Base-by-base conservation (phyloP, 2,797 vertebrate species). In the Rhabdophis nuchalis region DNA sequence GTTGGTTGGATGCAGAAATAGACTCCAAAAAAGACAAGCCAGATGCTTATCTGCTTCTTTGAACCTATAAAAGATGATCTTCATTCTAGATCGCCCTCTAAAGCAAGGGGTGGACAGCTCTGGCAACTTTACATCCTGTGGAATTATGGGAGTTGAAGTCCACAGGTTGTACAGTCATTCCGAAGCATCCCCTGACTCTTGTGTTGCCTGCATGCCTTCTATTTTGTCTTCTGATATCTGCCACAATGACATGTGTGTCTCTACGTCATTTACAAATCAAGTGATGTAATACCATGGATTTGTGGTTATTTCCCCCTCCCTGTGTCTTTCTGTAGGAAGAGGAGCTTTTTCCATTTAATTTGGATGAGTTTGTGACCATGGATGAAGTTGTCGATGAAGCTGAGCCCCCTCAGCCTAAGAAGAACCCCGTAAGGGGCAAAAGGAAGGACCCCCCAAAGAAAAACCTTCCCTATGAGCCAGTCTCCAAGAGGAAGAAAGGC, bases 331-430 rank as follows among this genome's bases (percentile, higher is more conserved):
- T 36, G 56, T 53, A 97, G 95, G 96, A 98, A 20, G 96, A 97
- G n/a, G 96, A 97, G 25, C 87, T 94, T 1, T 96, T 98, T 82
- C 96, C 98, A 0, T 98, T 98, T 60, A 98, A 99, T 96, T 96
- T 99, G 95, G 98, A 98, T 25, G 98, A 99, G 93, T 99, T 99
- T 95, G 98, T 99, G 57, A 99, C 98, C 0, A 98, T 99, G 94
- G 99, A 99, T 87, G 99, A 99, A 95, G 97, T 99, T 1, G 94
- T 97, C 11, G 98, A 98, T n/a, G 96, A 97, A 4, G 58, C 88
- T 0, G 96, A 97, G 12, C 94, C 96, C 50, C 96, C 97, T 0
- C 89, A 91, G 13, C 91, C 61, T 0, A 95, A 95, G 41, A 96
- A 95, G 2, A 96, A 94, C 77, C 95, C 97, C 0, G 82, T 90